Evolutionary conservation across 2,888 invertebrate species (phyloP).

Genomic region (Catotricha subobsoleta): DNA sequence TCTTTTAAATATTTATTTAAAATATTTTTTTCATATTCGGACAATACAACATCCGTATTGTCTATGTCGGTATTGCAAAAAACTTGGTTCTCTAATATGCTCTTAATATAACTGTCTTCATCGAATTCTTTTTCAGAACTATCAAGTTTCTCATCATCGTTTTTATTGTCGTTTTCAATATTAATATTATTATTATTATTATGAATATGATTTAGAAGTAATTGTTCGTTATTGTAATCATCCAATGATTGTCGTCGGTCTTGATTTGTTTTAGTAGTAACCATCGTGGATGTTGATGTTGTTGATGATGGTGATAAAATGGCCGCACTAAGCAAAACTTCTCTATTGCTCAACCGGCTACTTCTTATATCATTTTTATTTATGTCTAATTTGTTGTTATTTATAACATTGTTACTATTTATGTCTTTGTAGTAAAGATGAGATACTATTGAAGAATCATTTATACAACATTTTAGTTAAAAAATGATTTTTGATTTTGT

Average conservation of each 20-base stretch:
- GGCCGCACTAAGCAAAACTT: neutral
- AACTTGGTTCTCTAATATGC: constrained; percentile 7
- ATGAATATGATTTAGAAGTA: neutral
- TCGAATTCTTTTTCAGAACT: constrained; percentile 7
- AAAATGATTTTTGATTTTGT: neutral
- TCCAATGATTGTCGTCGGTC: too few relatives aligned
- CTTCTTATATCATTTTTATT: neutral
- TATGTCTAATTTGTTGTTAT: neutral
- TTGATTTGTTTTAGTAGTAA: neutral
- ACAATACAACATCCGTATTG: constrained; percentile 11
- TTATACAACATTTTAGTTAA: too few relatives aligned
- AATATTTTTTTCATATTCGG: constrained; percentile 13
- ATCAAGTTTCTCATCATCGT: neutral
- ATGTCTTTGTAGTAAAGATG: too few relatives aligned
- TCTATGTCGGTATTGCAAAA: constrained; percentile 6
- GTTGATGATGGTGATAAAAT: neutral
- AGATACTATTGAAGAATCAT: too few relatives aligned
- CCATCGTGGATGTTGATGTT: constrained; percentile 4
- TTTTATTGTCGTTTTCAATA: too few relatives aligned
- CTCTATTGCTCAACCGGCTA: constrained; percentile 2
- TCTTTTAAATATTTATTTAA: constrained; percentile 12
- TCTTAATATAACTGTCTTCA: constrained; percentile 10
- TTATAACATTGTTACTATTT: too few relatives aligned
- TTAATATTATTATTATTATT: constrained; percentile 1
- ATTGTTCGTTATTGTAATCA: too few relatives aligned